Evolutionary conservation across 1,140 invertebrate genomes (phyloP).

Genomic region (Drosophila pandora): DNA sequence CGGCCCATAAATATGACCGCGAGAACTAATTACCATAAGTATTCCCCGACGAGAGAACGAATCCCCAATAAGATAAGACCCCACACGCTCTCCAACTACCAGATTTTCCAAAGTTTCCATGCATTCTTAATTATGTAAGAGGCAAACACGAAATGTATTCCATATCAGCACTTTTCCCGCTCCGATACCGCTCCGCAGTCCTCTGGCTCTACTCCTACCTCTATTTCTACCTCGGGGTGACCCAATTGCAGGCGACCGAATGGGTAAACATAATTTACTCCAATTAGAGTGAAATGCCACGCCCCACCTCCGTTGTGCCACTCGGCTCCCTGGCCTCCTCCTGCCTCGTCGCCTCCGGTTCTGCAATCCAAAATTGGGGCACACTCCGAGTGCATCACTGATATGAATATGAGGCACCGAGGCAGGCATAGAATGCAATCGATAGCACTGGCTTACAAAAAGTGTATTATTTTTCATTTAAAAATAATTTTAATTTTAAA

Average conservation of each 20-base stretch:
- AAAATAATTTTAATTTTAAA: neutral
- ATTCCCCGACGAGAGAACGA: conserved; percentile 40
- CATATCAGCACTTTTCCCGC: conserved; percentile 50
- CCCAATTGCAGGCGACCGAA: conserved; percentile 71
- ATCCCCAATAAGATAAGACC: conserved; percentile 50
- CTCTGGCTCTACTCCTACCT: too few species aligned
- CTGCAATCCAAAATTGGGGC: conserved; percentile 52
- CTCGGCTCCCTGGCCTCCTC: conserved; percentile 4
- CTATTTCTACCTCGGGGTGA: conserved; percentile 27
- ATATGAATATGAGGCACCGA: conserved; percentile 25
- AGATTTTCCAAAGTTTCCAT: conserved; percentile 13
- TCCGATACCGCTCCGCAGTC: neutral
- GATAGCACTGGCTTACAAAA: conserved; percentile 40
- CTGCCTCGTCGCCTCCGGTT: conserved; percentile 10
- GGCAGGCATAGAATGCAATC: conserved; percentile 63
- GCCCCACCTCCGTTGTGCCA: conserved; percentile 9
- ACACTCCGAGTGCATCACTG: conserved; percentile 52
- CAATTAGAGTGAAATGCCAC: conserved; percentile 68
- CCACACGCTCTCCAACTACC: conserved; percentile 8
- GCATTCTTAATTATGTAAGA: conserved; percentile 68
- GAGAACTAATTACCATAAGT: conserved; percentile 57
- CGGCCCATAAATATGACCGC: conserved; percentile 40
- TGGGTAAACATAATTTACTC: conserved; percentile 81
- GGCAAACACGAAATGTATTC: conserved; percentile 57
- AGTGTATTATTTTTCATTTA: neutral